Base-by-base conservation (phyloP, 2,113 vertebrate species). In the Oplegnathus fasciatus region DNA sequence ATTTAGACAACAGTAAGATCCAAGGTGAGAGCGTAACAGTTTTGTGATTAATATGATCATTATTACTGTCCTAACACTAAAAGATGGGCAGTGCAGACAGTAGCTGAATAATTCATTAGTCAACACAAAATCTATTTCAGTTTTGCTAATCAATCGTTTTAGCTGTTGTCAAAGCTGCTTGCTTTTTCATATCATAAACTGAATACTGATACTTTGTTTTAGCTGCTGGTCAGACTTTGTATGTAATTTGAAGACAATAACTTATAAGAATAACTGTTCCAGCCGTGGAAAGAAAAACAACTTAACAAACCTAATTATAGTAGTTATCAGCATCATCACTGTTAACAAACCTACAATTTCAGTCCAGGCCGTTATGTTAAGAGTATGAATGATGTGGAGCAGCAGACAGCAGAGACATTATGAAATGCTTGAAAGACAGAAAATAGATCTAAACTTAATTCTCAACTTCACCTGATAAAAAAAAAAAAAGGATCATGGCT, bases 21-120 rank as follows among this genome's bases (percentile, higher is more conserved):
- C 14, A 74, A 34, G 18, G 42, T 11, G 13, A 69, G 20, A 66
- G 77, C 4, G 30, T n/a, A 65, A 57, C 24, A 8, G 6, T 42
- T 73, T 68, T n/a, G 61, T 78, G 18, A 78, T 52, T 24, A 57
- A 83, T n/a, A 40, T 50, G 40, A 67, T 46, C 17, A 55, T 74
- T 55, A 70, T 76, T 32, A 52, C 46, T 7, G 28, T 20, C 18
- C 7, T 11, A 26, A 55, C 58, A 46, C 20, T 37, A 42, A 70
- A 42, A 74, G 37, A 42, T 30, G 4, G 30, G 22, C 20, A 60
- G 20, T 26, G 30, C 32, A 54, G 42, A 54, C 65, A 54, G 5
- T 22, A 55, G 57, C 17, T 24, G 18, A 40, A 32, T 30, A 66
- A 28, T 6, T 66, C 14, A 68, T 44, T 62, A 40, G 32, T 26